Evolutionary conservation across 2,888 invertebrate genomes (phyloP).

Genomic region (Steromphala cineraria): DNA sequence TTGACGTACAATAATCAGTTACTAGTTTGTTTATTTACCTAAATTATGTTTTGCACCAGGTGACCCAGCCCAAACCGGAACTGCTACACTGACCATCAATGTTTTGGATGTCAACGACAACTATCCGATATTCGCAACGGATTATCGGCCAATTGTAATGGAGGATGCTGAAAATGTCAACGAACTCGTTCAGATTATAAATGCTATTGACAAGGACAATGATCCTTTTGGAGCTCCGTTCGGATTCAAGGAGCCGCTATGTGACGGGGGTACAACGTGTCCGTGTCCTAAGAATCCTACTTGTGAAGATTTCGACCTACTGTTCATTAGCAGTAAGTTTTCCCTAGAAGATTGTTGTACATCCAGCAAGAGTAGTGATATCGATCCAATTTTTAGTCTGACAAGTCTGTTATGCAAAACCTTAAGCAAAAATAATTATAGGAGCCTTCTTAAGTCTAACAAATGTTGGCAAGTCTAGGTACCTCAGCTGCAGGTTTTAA

Average conservation of each 20-base stretch:
- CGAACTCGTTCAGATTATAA: conserved; percentile 48
- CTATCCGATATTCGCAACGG: conserved; percentile 88
- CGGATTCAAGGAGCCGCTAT: conserved; percentile 78
- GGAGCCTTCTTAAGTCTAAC: too few relatives aligned
- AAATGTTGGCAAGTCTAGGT: too few relatives aligned
- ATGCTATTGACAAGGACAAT: conserved; percentile 70
- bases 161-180: conserved; percentile 19
- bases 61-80: conserved; percentile 78
- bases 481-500: too few relatives aligned
- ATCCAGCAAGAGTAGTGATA: too few relatives aligned
- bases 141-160: conserved; percentile 74
- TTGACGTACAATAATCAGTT: too few relatives aligned
- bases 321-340: conserved; percentile 38
- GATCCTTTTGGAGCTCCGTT: conserved; percentile 81
- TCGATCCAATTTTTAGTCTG: too few relatives aligned
- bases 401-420: too few relatives aligned
- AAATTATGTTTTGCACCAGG: too few relatives aligned
- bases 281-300: conserved; percentile 22
- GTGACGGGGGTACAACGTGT: conserved; percentile 26
- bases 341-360: too few relatives aligned
- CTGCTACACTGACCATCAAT: conserved; percentile 94
- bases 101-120: conserved; percentile 97
- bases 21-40: too few relatives aligned
- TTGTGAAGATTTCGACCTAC: conserved; percentile 34
- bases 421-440: too few relatives aligned